Evolutionary conservation across 2,797 vertebrate genomes (phyloP).

Genomic region (Schizopygopsis malacanthus): DNA sequence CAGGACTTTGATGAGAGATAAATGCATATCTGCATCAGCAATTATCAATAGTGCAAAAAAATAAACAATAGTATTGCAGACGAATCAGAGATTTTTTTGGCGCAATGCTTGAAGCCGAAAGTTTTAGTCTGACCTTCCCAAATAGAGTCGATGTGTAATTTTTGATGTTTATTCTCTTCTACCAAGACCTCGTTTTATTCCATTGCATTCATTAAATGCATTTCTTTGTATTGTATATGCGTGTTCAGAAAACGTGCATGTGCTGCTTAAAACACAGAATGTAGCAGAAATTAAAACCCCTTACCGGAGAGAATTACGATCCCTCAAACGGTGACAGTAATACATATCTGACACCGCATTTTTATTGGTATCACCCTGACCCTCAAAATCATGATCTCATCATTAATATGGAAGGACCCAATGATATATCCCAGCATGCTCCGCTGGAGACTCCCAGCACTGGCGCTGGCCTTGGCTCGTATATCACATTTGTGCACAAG

Average conservation of each 20-base stretch:
- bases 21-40: conserved; percentile 18
- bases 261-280: conserved; percentile 40
- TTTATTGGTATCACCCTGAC: conserved; percentile 79
- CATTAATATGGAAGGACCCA: conserved; percentile 79
- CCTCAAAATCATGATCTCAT: conserved; percentile 81
- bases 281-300: conserved; percentile 67
- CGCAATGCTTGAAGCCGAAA: background rate
- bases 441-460: conserved; percentile 76
- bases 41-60: background rate
- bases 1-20: conserved; percentile 38
- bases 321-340: conserved; percentile 74
- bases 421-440: conserved; percentile 81
- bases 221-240: background rate
- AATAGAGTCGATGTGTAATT: background rate
- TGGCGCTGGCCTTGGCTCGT: conserved; percentile 77
- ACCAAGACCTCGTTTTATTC: background rate
- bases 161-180: background rate
- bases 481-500: conserved; percentile 74
- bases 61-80: background rate
- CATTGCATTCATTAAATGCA: background rate
- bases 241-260: background rate
- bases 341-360: conserved; percentile 79
- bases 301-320: conserved; percentile 78
- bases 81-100: background rate
- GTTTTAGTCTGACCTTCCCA: background rate